phyloP scores from a whole-genome alignment of 2,113 vertebrate genomes.

The Orientallactaga bullata region DNA sequence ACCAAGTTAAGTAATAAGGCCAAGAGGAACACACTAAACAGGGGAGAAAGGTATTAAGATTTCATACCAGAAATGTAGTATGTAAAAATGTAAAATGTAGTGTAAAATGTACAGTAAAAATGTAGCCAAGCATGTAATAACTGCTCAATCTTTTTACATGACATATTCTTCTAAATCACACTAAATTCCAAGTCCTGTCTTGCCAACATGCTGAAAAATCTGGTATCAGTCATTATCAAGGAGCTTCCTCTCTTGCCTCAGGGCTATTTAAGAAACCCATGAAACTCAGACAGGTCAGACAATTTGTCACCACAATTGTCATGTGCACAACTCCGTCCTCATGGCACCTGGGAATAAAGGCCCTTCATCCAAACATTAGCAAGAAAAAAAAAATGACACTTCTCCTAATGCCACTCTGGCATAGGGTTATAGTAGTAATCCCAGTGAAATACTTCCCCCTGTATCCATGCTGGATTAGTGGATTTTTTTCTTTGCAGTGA shows the following conservation, averaged over 20 bases:
- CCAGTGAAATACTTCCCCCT: too few species aligned
- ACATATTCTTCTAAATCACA: slow-evolving; percentile 23
- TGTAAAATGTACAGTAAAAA: background rate
- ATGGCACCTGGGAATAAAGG: background rate
- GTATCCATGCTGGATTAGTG: too few species aligned
- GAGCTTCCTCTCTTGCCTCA: background rate
- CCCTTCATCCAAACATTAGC: too few species aligned
- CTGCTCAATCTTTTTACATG: background rate
- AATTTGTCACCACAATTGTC: background rate
- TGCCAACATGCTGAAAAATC: background rate
- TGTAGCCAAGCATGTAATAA: background rate
- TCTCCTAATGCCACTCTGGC: too few species aligned
- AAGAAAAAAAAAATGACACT: too few species aligned
- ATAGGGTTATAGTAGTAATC: too few species aligned
- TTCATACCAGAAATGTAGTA: background rate
- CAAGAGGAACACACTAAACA: background rate
- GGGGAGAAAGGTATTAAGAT: background rate
- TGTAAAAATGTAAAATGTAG: too few species aligned
- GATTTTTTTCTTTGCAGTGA: too few species aligned
- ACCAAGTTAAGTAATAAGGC: background rate
- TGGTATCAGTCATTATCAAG: background rate
- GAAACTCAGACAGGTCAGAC: background rate
- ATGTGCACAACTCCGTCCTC: background rate
- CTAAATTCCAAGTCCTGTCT: background rate
- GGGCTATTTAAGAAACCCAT: background rate